phyloP scores from a whole-genome alignment of 2,113 vertebrate genomes.

The Hippolais icterina region DNA sequence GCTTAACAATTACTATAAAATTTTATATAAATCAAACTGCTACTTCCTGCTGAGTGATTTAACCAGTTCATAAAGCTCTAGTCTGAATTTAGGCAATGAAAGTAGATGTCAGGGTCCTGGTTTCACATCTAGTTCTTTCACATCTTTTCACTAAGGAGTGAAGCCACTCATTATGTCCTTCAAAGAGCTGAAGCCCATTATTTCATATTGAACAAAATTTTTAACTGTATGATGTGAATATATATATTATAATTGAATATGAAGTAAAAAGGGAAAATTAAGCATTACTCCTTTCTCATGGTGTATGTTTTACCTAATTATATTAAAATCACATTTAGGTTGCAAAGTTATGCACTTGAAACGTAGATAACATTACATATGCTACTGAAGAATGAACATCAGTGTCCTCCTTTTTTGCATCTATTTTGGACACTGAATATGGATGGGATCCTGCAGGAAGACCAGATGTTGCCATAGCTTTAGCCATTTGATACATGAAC shows the following conservation, averaged over 20 bases:
- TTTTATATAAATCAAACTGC: not conserved
- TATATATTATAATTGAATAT: not conserved
- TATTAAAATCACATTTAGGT: not conserved
- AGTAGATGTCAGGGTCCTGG: not conserved
- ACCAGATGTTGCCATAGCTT: not conserved
- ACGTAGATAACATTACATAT: not conserved
- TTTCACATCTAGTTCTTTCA: too few species aligned
- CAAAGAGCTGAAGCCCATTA: not conserved
- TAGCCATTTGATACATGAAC: not conserved
- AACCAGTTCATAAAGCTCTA: not conserved
- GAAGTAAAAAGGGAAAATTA: not conserved
- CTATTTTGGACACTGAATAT: not conserved
- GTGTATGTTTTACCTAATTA: not conserved
- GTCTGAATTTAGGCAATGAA: not conserved
- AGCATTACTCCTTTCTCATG: not conserved
- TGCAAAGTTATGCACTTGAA: not conserved
- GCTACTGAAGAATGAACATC: not conserved
- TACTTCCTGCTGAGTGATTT: not conserved
- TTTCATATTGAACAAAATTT: not conserved
- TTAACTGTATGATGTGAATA: not conserved
- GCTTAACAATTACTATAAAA: not conserved
- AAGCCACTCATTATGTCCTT: not conserved
- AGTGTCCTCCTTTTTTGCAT: not conserved
- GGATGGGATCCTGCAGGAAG: not conserved
- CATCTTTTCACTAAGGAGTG: not conserved